Evolutionary conservation across 92 coral and sea anemone genomes (phyloP), one percentile per base, ranked within the genome.

Genomic region (Paramuricea clavata): DNA sequence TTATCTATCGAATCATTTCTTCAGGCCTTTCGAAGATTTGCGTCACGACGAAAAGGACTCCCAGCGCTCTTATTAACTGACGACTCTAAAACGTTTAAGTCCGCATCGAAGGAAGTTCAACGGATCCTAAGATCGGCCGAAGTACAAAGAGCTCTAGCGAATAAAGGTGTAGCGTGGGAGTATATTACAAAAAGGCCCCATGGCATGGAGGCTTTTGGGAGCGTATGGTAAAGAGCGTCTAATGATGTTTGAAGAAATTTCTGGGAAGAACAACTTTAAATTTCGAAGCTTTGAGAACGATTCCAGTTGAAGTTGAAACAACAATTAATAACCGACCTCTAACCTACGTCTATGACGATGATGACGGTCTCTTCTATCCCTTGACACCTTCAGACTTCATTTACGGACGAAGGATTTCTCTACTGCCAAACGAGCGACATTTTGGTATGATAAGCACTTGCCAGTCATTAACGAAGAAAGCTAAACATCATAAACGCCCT

Each of bases 171-270:
- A 12, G 0, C 62, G 0, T 77, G 82, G 82, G 26, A 50, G 9
- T 50, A 31, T 33, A 77, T 77, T 17, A 52, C 35, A 50, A 54
- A 50, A 77, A 54, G 36, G 82, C 82, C 42, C 82, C 82, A 2
- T 52, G 82, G 82, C 82, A 77, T 21, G 68, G 82, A 0, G 82
- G 82, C 27, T 77, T 27, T 31, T 77, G 82, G 82, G 69, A 77
- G 68, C 82, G 67, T 13, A 25, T 77, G 69, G 61, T 77, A 34
- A 47, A 23, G 69, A 77, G 69, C n/a, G 35, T 35, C 1, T 49
- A 77, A 31, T 13, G 81, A 0, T 74, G 81, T 5, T 74, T 74
- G 27, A 74, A 74, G 25, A 74, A 49, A 6, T 28, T 39, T 4
- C 60, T 74, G 10, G 61, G 60, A 23, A 39, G 81, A 74, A 47